phyloP scores from a whole-genome alignment of 2,888 invertebrate species.

The Acrocyrtus sp. region DNA sequence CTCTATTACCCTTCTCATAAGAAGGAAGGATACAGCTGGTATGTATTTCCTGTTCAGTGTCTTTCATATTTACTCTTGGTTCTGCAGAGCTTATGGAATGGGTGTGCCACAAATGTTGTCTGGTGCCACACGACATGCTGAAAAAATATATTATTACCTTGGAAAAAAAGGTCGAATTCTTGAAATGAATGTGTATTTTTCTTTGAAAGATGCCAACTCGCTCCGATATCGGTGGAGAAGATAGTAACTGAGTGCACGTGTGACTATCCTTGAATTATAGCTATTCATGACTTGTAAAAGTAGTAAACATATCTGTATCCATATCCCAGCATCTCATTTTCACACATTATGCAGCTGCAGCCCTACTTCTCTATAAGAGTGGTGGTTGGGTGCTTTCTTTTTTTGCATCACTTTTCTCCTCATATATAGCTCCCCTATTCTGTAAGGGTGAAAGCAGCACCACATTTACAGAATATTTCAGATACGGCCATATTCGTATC shows the following conservation, averaged over 20 bases:
- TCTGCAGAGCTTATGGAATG: too few relatives aligned
- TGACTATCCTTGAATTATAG: constrained; percentile 17
- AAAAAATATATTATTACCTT: constrained; percentile 30
- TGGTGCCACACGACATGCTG: too few relatives aligned
- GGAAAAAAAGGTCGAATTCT: constrained; percentile 34
- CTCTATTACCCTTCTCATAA: too few relatives aligned
- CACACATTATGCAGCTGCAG: constrained; percentile 8
- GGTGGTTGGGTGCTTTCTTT: constrained; percentile 23
- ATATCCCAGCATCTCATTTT: neutral
- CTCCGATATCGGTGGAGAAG: constrained; percentile 12
- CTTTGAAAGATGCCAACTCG: constrained; percentile 20
- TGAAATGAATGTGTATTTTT: constrained; percentile 1
- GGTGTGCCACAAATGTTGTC: constrained; percentile 39
- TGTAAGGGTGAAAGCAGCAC: too few relatives aligned
- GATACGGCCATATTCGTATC: too few relatives aligned
- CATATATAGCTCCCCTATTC: too few relatives aligned
- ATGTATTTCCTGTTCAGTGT: too few relatives aligned
- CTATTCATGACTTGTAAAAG: neutral
- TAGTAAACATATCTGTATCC: neutral
- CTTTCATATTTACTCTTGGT: too few relatives aligned
- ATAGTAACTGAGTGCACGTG: constrained; percentile 28
- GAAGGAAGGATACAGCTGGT: too few relatives aligned
- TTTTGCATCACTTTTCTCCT: neutral
- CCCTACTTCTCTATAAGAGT: neutral
- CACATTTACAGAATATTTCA: too few relatives aligned